Conservation (phyloP, 2,797 vertebrate species). For the Emys orbicularis region DNA sequence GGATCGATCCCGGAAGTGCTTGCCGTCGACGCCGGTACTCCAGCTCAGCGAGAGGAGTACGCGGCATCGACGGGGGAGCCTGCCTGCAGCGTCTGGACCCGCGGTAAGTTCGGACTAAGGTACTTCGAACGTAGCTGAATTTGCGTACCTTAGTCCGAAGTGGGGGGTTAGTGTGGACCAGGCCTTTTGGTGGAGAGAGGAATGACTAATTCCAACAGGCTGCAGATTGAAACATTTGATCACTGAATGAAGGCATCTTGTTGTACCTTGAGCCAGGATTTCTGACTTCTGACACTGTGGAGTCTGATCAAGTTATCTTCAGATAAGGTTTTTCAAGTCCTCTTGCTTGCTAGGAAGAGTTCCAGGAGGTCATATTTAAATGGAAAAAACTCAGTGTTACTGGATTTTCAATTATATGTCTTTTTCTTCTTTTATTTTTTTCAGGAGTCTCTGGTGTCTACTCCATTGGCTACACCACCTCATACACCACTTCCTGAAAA, state of each 20-base stretch:
- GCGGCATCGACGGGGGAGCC: too few species aligned
- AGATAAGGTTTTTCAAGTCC: neutral
- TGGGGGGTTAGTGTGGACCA: too few species aligned
- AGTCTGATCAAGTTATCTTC: neutral
- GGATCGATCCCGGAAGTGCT: too few species aligned
- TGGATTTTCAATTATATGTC: neutral
- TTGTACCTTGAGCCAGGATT: neutral
- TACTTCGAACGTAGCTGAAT: too few species aligned
- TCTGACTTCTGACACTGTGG: neutral
- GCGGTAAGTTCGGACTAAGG: too few species aligned
- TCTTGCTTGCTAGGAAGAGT: neutral
- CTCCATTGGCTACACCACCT: constrained; percentile 84
- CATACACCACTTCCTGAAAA: constrained; percentile 66
- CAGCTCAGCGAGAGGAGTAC: too few species aligned
- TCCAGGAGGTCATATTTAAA: neutral
- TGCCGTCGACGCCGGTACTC: too few species aligned
- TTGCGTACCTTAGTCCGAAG: too few species aligned
- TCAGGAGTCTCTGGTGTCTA: constrained; percentile 79
- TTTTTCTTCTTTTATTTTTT: constrained; percentile 25
- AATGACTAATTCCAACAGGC: neutral
- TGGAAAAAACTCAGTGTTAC: neutral
- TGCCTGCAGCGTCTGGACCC: too few species aligned
- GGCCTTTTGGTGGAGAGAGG: neutral
- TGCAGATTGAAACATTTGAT: neutral
- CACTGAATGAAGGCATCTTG: neutral